Conservation (phyloP, 1,140 invertebrate genomes). For the Diachasma alloeum region DNA sequence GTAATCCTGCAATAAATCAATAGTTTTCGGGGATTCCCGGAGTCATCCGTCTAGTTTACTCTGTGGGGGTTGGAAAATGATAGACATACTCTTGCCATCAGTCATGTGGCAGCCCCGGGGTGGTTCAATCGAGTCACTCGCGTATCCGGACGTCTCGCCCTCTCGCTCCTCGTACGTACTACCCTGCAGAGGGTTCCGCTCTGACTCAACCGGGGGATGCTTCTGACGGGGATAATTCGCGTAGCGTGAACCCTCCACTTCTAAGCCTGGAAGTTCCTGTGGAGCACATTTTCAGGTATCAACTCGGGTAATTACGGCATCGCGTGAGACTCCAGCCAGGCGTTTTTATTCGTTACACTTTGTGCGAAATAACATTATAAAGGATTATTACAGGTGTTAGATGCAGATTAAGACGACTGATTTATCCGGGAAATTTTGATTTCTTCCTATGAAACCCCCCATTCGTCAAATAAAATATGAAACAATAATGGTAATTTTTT, state of each 20-base stretch:
- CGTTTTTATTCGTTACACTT: neutral
- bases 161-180: slow-evolving; percentile 66
- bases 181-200: slow-evolving; percentile 23
- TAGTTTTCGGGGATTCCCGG: neutral
- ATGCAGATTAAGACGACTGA: no score
- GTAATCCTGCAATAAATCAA: slow-evolving; percentile 22
- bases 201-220: slow-evolving; percentile 20
- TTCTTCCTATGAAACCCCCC: no score
- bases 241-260: slow-evolving; percentile 42
- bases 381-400: no score
- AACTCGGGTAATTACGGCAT: neutral
- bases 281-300: neutral
- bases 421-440: no score
- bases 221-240: slow-evolving; percentile 34
- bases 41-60: neutral
- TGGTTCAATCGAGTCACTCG: slow-evolving; percentile 71
- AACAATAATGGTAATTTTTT: no score
- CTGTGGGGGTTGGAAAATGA: neutral
- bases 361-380: no score
- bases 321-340: neutral
- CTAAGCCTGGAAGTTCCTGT: slow-evolving; percentile 43
- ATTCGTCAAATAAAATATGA: no score
- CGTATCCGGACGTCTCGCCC: slow-evolving; percentile 77
- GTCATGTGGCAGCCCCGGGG: slow-evolving; percentile 25
- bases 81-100: slow-evolving; percentile 14